phyloP scores from a whole-genome alignment of 2,113 vertebrate species.

The Stigmatopora argus region DNA sequence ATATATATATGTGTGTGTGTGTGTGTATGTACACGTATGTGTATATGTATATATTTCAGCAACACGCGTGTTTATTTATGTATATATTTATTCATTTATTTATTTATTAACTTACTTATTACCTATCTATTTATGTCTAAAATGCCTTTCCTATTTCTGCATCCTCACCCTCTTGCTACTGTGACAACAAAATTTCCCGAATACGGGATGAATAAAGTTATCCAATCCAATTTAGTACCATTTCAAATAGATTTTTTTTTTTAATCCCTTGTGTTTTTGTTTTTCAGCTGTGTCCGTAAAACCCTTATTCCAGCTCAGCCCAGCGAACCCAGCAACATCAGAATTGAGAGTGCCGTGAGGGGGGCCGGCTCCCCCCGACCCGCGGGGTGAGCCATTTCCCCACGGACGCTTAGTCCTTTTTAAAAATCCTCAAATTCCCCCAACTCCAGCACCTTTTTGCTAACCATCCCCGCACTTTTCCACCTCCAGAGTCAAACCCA shows the following conservation, averaged over 20 bases:
- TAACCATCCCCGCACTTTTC: neutral
- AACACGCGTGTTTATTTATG: no score
- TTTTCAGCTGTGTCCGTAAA: constrained; percentile 87
- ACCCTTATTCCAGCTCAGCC: constrained; percentile 87
- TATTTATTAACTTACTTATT: no score
- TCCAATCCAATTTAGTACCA: neutral
- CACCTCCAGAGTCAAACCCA: constrained; percentile 80
- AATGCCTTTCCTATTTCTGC: no score
- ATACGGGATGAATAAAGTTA: no score
- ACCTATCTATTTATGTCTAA: no score
- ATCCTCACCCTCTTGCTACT: no score
- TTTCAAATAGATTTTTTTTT: neutral
- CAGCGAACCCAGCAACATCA: constrained; percentile 74
- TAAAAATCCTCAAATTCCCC: neutral
- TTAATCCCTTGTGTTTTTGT: neutral
- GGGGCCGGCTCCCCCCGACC: constrained; percentile 88
- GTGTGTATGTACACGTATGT: no score
- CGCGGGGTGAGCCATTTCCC: constrained; percentile 76
- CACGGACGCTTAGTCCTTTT: neutral
- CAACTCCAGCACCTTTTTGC: no score
- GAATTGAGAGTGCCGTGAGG: constrained; percentile 80
- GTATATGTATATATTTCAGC: no score
- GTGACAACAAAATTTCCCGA: no score
- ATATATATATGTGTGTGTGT: no score
- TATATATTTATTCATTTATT: no score